A percentile compares a stretch with the other conserved stretches of the same genome.
Conservation (phyloP, 2,113 vertebrate species). For the Cynocephalus volans region DNA sequence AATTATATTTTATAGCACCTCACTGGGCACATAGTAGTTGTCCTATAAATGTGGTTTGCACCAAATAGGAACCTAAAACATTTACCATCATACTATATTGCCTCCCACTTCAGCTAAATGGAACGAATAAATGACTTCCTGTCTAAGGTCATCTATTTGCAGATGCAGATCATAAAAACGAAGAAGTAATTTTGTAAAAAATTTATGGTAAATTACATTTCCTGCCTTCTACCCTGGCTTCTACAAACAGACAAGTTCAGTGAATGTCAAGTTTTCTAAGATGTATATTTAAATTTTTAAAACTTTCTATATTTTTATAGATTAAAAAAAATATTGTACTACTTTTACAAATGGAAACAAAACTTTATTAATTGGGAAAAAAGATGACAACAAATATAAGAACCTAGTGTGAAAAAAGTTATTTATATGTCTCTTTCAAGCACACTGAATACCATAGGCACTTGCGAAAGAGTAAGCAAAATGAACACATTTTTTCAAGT, state of each 20-base stretch:
- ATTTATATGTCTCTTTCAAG: not conserved
- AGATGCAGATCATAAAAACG: not conserved
- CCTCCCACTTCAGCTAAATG: not conserved
- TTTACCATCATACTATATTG: not conserved
- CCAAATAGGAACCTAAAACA: not conserved
- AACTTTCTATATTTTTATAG: not conserved
- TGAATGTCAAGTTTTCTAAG: not conserved
- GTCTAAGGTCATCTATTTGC: not conserved
- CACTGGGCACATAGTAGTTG: not conserved
- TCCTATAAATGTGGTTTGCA: not conserved
- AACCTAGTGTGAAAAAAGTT: not conserved
- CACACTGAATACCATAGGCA: not conserved
- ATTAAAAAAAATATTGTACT: not conserved
- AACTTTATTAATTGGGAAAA: not conserved
- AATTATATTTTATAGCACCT: not conserved
- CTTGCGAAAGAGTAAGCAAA: not conserved
- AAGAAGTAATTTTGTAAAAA: not conserved
- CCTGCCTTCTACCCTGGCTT: not conserved
- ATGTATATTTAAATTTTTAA: not conserved
- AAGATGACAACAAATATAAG: not conserved
- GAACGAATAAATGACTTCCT: not conserved
- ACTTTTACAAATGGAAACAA: not conserved
- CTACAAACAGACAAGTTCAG: not conserved
- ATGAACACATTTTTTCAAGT: not conserved
- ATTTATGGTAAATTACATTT: not conserved